A percentile compares a stretch with the other conserved stretches of the same genome.
Evolutionary conservation across 2,113 vertebrate species (phyloP).

Genomic region (Symphodus melops): DNA sequence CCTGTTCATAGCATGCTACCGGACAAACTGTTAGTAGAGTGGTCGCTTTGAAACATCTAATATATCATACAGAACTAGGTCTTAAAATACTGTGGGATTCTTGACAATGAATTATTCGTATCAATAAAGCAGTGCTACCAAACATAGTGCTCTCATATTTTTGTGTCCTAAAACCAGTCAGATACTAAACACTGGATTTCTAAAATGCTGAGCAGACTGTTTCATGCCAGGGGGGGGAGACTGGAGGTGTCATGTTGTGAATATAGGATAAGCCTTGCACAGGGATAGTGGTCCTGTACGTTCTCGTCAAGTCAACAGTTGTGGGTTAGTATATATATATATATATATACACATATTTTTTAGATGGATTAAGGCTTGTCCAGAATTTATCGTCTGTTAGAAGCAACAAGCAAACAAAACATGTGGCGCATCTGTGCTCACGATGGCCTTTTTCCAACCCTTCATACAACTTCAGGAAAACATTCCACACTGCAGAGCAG

Average conservation of each 20-base stretch:
- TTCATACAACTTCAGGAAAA: constrained; percentile 41
- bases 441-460: constrained; percentile 15
- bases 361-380: too few relatives aligned
- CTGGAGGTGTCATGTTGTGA: constrained; percentile 5
- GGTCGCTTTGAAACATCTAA: constrained; percentile 37
- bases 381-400: too few relatives aligned
- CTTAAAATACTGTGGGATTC: not conserved
- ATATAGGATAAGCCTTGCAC: not conserved
- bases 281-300: not conserved
- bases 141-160: not conserved
- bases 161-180: not conserved
- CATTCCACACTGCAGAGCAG: constrained; percentile 66
- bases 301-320: constrained; percentile 19
- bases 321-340: constrained; percentile 65
- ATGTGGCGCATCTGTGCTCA: constrained; percentile 22
- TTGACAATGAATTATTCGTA: not conserved
- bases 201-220: constrained; percentile 7
- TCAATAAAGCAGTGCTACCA: constrained; percentile 7
- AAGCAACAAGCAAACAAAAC: constrained; percentile 62
- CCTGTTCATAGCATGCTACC: constrained; percentile 60
- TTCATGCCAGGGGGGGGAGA: not conserved
- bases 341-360: too few relatives aligned
- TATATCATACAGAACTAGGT: not conserved
- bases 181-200: not conserved
- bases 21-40: constrained; percentile 62